Conservation (phyloP, 1,140 invertebrate genomes). For the Monochamus saltuarius region DNA sequence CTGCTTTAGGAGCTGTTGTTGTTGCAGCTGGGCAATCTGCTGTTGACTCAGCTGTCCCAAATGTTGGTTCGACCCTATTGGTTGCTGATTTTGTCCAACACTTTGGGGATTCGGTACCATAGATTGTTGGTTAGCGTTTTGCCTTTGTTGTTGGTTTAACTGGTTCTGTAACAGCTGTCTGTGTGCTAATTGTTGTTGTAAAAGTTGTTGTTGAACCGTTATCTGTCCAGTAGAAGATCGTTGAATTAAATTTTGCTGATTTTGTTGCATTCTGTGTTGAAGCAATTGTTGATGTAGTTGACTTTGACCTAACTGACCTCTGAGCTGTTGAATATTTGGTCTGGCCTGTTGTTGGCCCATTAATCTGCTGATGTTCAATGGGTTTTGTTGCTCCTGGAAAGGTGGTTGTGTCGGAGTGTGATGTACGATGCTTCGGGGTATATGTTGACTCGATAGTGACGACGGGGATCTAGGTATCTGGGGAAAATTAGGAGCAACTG, state of each 20-base stretch:
- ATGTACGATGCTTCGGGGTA: constrained; percentile 42
- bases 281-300: constrained; percentile 43
- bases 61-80: constrained; percentile 37
- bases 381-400: constrained; percentile 29
- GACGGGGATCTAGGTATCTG: constrained; percentile 27
- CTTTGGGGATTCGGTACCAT: constrained; percentile 2
- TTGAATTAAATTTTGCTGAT: constrained; percentile 25
- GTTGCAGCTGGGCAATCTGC: constrained; percentile 48
- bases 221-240: constrained; percentile 20
- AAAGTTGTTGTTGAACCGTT: constrained; percentile 34
- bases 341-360: constrained; percentile 32
- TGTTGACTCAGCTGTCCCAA: constrained; percentile 47
- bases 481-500: constrained; percentile 29
- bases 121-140: constrained; percentile 26
- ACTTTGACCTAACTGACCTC: constrained; percentile 33
- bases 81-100: constrained; percentile 7
- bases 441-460: constrained; percentile 25
- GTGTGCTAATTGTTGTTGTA: constrained; percentile 34
- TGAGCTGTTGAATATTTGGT: constrained; percentile 33
- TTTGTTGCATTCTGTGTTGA: constrained; percentile 43
- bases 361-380: constrained; percentile 30
- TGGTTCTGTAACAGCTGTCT: constrained; percentile 35
- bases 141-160: constrained; percentile 32
- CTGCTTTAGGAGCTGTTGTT: constrained; percentile 45
- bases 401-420: constrained; percentile 41